Base-by-base conservation (phyloP, 1,140 invertebrate species). In the Bombus impatiens region DNA sequence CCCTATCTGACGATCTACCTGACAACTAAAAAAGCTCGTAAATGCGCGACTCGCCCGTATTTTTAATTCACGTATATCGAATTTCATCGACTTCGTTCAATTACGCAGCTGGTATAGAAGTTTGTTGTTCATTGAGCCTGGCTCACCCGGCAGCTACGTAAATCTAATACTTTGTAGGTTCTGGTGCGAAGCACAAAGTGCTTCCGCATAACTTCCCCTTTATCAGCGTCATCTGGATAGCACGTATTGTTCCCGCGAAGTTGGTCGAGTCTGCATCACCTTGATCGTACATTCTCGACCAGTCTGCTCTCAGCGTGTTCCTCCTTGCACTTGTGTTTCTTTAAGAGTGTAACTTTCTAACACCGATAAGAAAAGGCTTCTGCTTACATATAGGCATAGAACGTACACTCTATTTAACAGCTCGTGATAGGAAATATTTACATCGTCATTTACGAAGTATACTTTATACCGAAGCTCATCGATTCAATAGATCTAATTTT, bases 211-310 rank as follows among this genome's bases (percentile, higher is more conserved):
- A 84, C 75, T 78, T 84, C n/a, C 18, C 35, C 18, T 28, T 42
- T 78, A 84, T 78, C 75, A 70, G 37, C 82, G 42, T 57, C 75
- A 78, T 53, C 75, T 84, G 75, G 65, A 78, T 71, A 25, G 44
- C 72, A 22, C 71, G 81, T 67, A 83, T 83, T 76, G 71, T 83
- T 67, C 28, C 22, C 37, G 47, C 5, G 37, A 78, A 78, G 25
- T 78, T 84, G 59, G 40, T 15, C 71, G n/a, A 53, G 32, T 25
- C 32, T 10, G 32, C 44, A 57, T 44, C 72, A 77, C 32, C 42
- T 68, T n/a, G 42, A 59, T 84, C 65, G 18, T 35, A 12, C 12
- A 6, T 78, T 57, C 74, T 53, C 22, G 3, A 8, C 44, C 32
- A n/a, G 32, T 13, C 0, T 13, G 32, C 18, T 12, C 15, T 53